Percentiles rank a stretch among this genome's conserved stretches.
Conservation (phyloP, 2,113 vertebrate genomes). For the Oplegnathus fasciatus region DNA sequence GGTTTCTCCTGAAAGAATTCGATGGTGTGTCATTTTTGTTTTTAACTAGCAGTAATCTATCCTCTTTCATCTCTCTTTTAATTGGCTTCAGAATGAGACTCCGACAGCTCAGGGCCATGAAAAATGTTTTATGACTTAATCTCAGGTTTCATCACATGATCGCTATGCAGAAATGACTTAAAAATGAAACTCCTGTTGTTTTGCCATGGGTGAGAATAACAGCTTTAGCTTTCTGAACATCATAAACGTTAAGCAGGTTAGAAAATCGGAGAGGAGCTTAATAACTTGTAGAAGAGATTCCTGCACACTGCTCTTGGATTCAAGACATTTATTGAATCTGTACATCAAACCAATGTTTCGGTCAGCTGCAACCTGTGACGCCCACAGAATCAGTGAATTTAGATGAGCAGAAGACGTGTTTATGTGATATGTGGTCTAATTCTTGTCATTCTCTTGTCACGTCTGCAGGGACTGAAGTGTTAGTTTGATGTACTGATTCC, state of each 20-base stretch:
- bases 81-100: conserved; percentile 14
- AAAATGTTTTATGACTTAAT: conserved; percentile 15
- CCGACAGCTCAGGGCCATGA: neutral
- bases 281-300: neutral
- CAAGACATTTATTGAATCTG: neutral
- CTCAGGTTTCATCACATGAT: conserved; percentile 24
- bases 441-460: neutral
- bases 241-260: neutral
- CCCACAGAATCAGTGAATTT: neutral
- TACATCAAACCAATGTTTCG: neutral
- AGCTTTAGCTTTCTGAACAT: neutral
- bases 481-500: neutral
- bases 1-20: conserved; percentile 7
- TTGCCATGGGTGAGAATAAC: neutral
- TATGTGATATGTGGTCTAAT: neutral
- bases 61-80: conserved; percentile 56
- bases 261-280: neutral
- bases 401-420: neutral
- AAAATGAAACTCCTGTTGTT: neutral
- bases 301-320: neutral
- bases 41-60: conserved; percentile 5
- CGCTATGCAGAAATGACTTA: neutral
- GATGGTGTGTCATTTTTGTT: conserved; percentile 1
- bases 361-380: neutral
- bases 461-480: neutral